Evolutionary conservation across 2,888 invertebrate genomes (phyloP).

Genomic region (Heteromyza rotundicornis): DNA sequence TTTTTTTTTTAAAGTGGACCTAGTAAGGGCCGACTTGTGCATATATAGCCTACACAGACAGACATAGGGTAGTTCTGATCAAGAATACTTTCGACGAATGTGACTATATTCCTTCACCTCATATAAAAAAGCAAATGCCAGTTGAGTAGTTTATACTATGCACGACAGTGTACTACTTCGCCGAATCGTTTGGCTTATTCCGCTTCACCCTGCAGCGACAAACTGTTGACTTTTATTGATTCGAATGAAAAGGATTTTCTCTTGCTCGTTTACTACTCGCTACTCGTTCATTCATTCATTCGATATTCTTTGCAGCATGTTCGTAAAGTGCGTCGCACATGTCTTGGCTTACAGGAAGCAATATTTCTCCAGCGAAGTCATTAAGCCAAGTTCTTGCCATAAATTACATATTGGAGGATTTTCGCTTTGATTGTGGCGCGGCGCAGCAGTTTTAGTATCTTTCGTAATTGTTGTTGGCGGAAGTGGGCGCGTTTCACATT

Average conservation of each 20-base stretch:
- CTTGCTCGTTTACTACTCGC: slow-evolving; percentile 6
- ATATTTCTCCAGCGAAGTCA: slow-evolving; percentile 44
- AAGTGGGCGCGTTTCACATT: not conserved
- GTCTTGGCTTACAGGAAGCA: slow-evolving; percentile 34
- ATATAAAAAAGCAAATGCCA: no score
- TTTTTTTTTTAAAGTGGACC: no score
- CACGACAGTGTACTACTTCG: no score
- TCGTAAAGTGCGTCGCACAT: slow-evolving; percentile 20
- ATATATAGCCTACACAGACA: no score
- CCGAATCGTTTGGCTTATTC: slow-evolving; percentile 1
- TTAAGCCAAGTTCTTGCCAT: slow-evolving; percentile 56
- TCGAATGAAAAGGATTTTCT: slow-evolving; percentile 55
- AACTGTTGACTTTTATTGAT: slow-evolving; percentile 59
- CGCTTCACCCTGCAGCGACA: slow-evolving; percentile 23
- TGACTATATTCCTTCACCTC: no score
- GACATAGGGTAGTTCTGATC: no score
- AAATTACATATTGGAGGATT: slow-evolving; percentile 47
- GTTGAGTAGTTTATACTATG: no score
- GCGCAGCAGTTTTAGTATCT: not conserved
- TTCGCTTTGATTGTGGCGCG: slow-evolving; percentile 9
- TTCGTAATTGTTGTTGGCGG: not conserved
- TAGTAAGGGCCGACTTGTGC: no score
- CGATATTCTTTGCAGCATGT: slow-evolving; percentile 14
- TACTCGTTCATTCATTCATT: not conserved
- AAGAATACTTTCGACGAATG: no score